phyloP scores from a whole-genome alignment of 2,888 invertebrate genomes.

The Drosophila tanythrix region DNA sequence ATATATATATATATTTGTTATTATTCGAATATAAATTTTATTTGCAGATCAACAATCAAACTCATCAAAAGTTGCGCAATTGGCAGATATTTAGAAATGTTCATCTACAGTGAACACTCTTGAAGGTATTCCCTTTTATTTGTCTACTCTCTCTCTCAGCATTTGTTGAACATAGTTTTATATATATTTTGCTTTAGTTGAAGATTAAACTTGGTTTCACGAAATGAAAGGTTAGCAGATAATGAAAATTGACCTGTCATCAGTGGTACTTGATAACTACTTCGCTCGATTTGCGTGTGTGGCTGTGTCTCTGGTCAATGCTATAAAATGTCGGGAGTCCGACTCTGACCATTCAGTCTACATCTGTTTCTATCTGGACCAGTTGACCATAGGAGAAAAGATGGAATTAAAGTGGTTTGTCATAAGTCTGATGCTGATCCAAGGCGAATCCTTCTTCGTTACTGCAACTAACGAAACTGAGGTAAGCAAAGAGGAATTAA shows the following conservation, averaged over 20 bases:
- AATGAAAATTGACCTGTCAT: too few species aligned
- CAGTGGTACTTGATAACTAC: background rate
- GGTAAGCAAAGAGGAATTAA: background rate
- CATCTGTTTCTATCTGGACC: background rate
- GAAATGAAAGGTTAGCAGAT: too few species aligned
- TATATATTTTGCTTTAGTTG: fast-evolving
- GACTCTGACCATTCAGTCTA: background rate
- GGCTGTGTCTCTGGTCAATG: background rate
- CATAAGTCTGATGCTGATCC: background rate
- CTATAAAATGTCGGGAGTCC: background rate
- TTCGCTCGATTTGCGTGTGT: background rate
- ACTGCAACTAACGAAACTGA: background rate
- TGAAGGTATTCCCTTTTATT: background rate
- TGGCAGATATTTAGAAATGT: background rate
- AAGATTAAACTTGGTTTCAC: too few species aligned
- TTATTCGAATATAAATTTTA: background rate
- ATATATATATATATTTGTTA: too few species aligned
- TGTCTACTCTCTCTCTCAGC: background rate
- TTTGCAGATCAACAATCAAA: background rate
- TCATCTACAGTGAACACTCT: background rate
- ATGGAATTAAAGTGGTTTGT: background rate
- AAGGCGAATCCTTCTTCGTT: background rate
- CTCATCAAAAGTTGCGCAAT: too few species aligned
- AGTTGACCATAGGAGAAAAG: background rate
- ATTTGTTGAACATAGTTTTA: too few species aligned